Percentiles rank a stretch among this genome's conserved stretches.
These are phyloP conservation scores for Drosophila rellima DNA, from an alignment of 2,888 invertebrate species.

Conservation along the genomic window DNA sequence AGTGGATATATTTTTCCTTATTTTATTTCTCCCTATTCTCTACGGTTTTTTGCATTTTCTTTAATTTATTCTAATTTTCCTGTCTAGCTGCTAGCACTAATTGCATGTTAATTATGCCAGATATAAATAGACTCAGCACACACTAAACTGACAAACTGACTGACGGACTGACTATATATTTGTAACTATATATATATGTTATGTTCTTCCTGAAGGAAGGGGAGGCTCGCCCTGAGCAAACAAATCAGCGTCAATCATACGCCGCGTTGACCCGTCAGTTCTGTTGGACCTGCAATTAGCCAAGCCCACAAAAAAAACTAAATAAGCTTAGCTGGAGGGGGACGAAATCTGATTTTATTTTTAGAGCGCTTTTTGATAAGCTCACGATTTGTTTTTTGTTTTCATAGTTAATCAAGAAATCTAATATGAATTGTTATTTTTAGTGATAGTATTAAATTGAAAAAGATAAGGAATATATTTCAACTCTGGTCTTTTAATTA, in stretches of 20 bases:
- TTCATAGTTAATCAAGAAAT: conserved; percentile 4
- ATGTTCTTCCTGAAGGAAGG: not conserved
- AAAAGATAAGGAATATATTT: not conserved
- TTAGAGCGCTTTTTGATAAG: conserved; percentile 6
- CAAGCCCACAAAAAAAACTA: conserved; percentile 29
- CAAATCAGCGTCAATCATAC: conserved; percentile 76
- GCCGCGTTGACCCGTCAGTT: conserved; percentile 61
- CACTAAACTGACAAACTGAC: conserved; percentile 20
- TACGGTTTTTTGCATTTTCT: not conserved
- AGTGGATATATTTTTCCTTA: conserved; percentile 34
- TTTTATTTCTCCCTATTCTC: not conserved
- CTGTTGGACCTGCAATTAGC: conserved; percentile 63
- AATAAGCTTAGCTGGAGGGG: conserved; percentile 18
- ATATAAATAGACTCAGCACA: conserved; percentile 55
- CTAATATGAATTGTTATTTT: not conserved
- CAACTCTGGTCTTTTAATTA: not conserved
- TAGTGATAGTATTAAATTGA: not conserved
- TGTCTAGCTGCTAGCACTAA: conserved; percentile 37
- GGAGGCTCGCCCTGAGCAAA: conserved; percentile 46
- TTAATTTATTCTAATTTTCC: conserved; percentile 25
- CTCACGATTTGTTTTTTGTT: not conserved
- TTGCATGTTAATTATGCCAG: conserved; percentile 70
- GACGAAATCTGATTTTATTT: not conserved
- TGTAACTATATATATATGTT: no score
- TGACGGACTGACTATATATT: conserved; percentile 14